Evolutionary conservation across 2,113 vertebrate genomes (phyloP), one percentile per base, ranked within the genome.

Genomic region (Natator depressus): DNA sequence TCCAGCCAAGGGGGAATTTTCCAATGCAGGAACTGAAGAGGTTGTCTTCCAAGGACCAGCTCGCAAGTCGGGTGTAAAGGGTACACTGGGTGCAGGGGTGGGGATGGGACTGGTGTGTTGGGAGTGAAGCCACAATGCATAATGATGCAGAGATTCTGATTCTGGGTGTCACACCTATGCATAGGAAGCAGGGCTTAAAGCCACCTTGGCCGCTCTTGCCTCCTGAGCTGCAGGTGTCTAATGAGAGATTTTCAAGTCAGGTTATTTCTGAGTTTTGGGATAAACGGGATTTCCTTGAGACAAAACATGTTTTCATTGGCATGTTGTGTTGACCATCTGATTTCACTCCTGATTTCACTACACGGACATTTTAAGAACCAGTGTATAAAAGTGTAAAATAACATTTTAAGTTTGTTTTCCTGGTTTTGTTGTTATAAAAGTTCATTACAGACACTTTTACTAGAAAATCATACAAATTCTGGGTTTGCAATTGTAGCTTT

Each of bases 381-480:
- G 22, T 5, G 6, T 24, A 82, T 46, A 16, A 75, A 92, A 92
- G 19, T 79, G 76, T 87, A 87, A 72, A 92, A 88, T 85, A 89
- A 62, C 5, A n/a, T 83, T 72, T 86, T 80, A 29, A 31, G 57
- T 90, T 88, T 86, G 10, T 91, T 93, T 94, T 84, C 38, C 82
- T 93, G 89, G 6, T 1, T 89, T 96, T 91, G 62, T 89, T 57
- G 89, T 92, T 95, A 89, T 91, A 57, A 89, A 93, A 80, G 88
- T 91, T 89, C 93, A 85, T 95, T 93, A 24, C 75, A 88, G 50
- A 84, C 88, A 79, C 3, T 89, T 80, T 88, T 88, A 46, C 38
- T 91, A 81, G 75, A 91, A 90, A 87, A 65, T 87, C 84, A 75
- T 80, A 85, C 46, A 84, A 95, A 88, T 89, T 95, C 84, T 88